Evolutionary conservation across 1,140 invertebrate species (phyloP).

Genomic region (Cotesia glomerata): DNA sequence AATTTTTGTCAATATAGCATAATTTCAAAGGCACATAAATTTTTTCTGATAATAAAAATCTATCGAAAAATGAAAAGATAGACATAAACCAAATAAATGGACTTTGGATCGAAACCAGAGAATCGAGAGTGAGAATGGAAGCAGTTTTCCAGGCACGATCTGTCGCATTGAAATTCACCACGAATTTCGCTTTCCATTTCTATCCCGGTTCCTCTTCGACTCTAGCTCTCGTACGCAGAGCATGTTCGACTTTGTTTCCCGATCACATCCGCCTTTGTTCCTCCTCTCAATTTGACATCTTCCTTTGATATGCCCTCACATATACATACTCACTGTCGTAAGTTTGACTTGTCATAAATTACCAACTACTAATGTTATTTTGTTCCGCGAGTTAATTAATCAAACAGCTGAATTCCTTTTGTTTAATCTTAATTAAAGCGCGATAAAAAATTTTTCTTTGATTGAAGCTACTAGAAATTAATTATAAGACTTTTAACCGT

Average conservation of each 20-base stretch:
- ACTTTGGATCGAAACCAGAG: conserved; percentile 9
- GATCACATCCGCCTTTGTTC: conserved; percentile 51
- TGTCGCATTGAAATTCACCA: conserved; percentile 60
- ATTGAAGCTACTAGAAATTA: too few relatives aligned
- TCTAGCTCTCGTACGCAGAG: conserved; percentile 32
- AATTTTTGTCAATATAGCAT: too few relatives aligned
- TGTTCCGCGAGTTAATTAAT: too few relatives aligned
- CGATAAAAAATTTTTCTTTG: too few relatives aligned
- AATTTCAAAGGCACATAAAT: not conserved
- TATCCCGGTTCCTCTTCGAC: conserved; percentile 48
- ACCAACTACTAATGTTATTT: too few relatives aligned
- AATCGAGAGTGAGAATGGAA: conserved; percentile 26
- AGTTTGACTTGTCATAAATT: too few relatives aligned
- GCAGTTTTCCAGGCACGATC: conserved; percentile 57
- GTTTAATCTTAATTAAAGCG: too few relatives aligned
- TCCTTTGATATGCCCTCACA: conserved; percentile 11
- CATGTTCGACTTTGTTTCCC: conserved; percentile 42
- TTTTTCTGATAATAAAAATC: not conserved
- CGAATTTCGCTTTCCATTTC: conserved; percentile 61
- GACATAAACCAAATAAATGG: not conserved
- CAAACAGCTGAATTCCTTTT: too few relatives aligned
- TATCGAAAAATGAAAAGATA: not conserved
- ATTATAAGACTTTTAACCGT: too few relatives aligned
- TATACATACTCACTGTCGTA: not conserved
- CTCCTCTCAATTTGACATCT: conserved; percentile 34